Conservation (phyloP, 2,888 invertebrate genomes). For the Mythimna impura region DNA sequence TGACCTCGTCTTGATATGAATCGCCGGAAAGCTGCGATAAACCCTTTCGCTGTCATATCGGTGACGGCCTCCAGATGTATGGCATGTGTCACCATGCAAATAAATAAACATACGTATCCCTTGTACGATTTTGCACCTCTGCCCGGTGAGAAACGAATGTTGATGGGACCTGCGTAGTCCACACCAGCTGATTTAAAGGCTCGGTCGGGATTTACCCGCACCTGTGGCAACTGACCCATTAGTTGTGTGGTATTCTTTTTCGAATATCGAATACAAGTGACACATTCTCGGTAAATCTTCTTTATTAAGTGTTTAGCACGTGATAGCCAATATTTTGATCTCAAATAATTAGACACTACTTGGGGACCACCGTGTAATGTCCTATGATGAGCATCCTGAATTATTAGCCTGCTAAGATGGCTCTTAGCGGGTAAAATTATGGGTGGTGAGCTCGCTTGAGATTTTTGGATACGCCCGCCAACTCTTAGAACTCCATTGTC, state of each 20-base stretch:
- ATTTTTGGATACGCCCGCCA: constrained; percentile 27
- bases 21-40: constrained; percentile 38
- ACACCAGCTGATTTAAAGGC: constrained; percentile 24
- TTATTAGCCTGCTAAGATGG: constrained; percentile 31
- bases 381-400: constrained; percentile 12
- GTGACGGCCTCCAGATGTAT: constrained; percentile 30
- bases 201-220: constrained; percentile 8
- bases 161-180: constrained; percentile 19
- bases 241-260: not conserved
- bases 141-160: constrained; percentile 6
- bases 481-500: constrained; percentile 31
- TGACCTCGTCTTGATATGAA: constrained; percentile 26
- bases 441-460: constrained; percentile 6
- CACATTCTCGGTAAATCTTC: constrained; percentile 10
- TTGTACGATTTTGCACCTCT: constrained; percentile 20
- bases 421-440: constrained; percentile 36
- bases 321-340: constrained; percentile 21
- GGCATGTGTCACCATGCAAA: constrained; percentile 29
- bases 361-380: constrained; percentile 35
- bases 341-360: constrained; percentile 17
- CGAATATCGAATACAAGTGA: not conserved
- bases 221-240: constrained; percentile 25
- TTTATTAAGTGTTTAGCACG: constrained; percentile 11
- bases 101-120: constrained; percentile 13
- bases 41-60: constrained; percentile 35